Evolutionary conservation across 1,140 invertebrate species (phyloP).

Genomic region (Stegodyphus dumicola): DNA sequence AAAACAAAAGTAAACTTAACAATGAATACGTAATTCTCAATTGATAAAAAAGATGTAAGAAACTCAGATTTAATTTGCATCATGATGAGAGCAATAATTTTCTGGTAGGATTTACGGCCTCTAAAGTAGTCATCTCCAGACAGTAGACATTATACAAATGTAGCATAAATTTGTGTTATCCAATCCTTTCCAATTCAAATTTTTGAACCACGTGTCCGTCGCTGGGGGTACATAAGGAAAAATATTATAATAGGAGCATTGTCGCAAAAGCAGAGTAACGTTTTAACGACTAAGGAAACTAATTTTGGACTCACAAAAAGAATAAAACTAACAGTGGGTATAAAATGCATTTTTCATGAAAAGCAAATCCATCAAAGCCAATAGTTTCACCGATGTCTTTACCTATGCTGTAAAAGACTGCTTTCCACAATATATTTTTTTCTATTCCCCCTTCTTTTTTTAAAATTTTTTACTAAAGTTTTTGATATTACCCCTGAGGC

Average conservation of each 20-base stretch:
- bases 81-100: no score
- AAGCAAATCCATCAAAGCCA: slow-evolving; percentile 53
- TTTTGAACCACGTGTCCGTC: not conserved
- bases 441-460: not conserved
- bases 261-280: not conserved
- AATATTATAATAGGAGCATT: not conserved
- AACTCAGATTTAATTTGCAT: no score
- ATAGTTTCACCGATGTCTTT: slow-evolving; percentile 25
- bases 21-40: no score
- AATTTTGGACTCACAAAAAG: slow-evolving; percentile 41
- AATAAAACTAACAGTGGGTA: slow-evolving; percentile 38
- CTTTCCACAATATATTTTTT: slow-evolving; percentile 3
- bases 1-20: no score
- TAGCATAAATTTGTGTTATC: not conserved
- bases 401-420: not conserved
- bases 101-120: no score
- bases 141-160: no score
- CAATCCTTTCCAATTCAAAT: not conserved
- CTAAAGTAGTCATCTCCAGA: no score
- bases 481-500: slow-evolving; percentile 52
- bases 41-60: no score
- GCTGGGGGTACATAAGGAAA: not conserved
- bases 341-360: slow-evolving; percentile 60
- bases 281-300: slow-evolving; percentile 5
- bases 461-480: slow-evolving; percentile 35